Evolutionary conservation across 2,113 vertebrate genomes (phyloP).

Genomic region (Hyla sarda): DNA sequence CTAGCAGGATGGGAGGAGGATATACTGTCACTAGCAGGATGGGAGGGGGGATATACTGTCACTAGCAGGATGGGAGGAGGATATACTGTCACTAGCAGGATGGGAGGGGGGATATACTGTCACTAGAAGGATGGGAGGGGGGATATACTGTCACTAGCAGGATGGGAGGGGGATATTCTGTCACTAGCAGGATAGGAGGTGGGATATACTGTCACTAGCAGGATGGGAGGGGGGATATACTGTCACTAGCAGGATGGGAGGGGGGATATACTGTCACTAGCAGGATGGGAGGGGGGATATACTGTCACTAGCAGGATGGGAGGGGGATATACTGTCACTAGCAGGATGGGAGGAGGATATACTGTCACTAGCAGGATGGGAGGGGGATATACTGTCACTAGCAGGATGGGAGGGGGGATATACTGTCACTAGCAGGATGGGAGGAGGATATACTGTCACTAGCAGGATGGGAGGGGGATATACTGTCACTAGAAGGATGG

Average conservation of each 20-base stretch:
- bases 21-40: background rate
- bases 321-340: background rate
- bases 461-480: too few relatives aligned
- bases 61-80: background rate
- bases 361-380: background rate
- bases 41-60: too few relatives aligned
- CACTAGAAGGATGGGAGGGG: background rate
- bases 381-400: background rate
- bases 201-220: background rate
- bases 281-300: too few relatives aligned
- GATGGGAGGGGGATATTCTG: too few relatives aligned
- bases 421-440: background rate
- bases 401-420: too few relatives aligned
- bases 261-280: background rate
- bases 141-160: background rate
- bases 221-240: too few relatives aligned
- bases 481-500: background rate
- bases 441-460: background rate
- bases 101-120: background rate
- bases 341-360: background rate
- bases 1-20: background rate
- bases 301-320: background rate
- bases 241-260: background rate
- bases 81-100: background rate
- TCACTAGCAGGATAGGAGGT: background rate